Percentiles rank a stretch among this genome's conserved stretches.
Evolutionary conservation across 2,113 vertebrate genomes (phyloP).

Genomic region (Penelope pileata): DNA sequence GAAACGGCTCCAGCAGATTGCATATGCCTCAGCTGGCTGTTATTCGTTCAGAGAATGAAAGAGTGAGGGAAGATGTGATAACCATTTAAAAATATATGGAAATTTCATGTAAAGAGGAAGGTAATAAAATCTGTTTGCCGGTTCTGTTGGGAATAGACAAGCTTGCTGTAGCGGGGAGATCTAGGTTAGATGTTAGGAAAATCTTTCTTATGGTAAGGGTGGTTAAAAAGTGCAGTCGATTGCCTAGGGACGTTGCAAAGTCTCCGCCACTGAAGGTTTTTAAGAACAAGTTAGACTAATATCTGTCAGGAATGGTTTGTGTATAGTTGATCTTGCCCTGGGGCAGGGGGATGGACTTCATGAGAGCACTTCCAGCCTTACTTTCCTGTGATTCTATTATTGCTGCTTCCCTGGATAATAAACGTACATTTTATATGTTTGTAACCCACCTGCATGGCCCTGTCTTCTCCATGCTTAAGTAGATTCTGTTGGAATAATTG

Average conservation of each 20-base stretch:
- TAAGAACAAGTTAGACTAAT: slow-evolving; percentile 64
- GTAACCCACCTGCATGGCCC: slow-evolving; percentile 5
- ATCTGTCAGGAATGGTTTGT: slow-evolving; percentile 63
- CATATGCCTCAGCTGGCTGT: background rate
- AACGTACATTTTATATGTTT: slow-evolving; percentile 22
- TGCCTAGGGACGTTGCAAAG: slow-evolving; percentile 59
- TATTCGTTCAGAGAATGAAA: background rate
- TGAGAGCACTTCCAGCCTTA: slow-evolving; percentile 51
- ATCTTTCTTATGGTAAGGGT: slow-evolving; percentile 46
- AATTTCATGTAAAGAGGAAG: slow-evolving; percentile 51
- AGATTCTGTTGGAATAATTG: slow-evolving; percentile 33
- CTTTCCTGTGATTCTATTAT: slow-evolving; percentile 44
- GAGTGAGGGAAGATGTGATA: slow-evolving; percentile 7
- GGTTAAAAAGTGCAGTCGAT: slow-evolving; percentile 7
- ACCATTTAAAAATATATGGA: slow-evolving; percentile 44
- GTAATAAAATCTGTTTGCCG: slow-evolving; percentile 2
- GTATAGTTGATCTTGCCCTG: slow-evolving; percentile 38
- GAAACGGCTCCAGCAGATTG: background rate
- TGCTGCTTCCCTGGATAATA: slow-evolving; percentile 31
- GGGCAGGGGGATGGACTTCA: slow-evolving; percentile 45
- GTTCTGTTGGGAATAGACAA: background rate
- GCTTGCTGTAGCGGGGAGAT: background rate
- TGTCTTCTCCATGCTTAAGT: background rate
- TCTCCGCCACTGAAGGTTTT: slow-evolving; percentile 42
- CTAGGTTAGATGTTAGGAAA: slow-evolving; percentile 52